Conservation (phyloP, 2,797 vertebrate genomes). For the Liparis tanakae region DNA sequence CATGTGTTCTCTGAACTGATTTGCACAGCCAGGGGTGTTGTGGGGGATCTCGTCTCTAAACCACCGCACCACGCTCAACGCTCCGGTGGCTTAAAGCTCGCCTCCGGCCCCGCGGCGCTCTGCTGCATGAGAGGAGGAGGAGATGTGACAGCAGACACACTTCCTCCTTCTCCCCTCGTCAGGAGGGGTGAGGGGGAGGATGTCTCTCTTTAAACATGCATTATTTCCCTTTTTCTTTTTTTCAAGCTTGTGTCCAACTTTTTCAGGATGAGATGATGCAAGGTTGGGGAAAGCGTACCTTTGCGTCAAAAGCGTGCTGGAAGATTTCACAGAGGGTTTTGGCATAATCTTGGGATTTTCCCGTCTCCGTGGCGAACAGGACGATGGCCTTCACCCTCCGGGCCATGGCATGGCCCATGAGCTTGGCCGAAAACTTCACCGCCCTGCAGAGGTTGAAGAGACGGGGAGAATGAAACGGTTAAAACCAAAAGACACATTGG, state of each 20-base stretch:
- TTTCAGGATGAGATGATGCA: conserved; percentile 55
- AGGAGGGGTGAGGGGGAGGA: background rate
- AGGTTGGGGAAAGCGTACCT: conserved; percentile 84
- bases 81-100: conserved; percentile 61
- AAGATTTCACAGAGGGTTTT: conserved; percentile 99
- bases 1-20: conserved; percentile 52
- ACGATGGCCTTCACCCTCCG: conserved; percentile 98
- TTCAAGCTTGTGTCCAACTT: conserved; percentile 14
- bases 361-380: conserved; percentile 95
- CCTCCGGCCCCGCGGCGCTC: conserved; percentile 51
- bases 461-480: conserved; percentile 6
- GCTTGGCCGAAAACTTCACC: conserved; percentile 97
- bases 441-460: conserved; percentile 81
- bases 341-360: conserved; percentile 96
- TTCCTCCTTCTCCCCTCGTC: conserved; percentile 36
- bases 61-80: conserved; percentile 54
- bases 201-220: conserved; percentile 40
- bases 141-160: conserved; percentile 58
- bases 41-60: conserved; percentile 73
- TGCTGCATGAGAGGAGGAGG: conserved; percentile 49
- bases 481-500: conserved; percentile 15
- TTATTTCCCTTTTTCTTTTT: conserved; percentile 43
- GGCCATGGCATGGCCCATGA: conserved; percentile 99
- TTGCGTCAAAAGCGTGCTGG: conserved; percentile 98
- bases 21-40: conserved; percentile 62